Conservation (phyloP, 2,113 vertebrate genomes). For the Raja brachyura region DNA sequence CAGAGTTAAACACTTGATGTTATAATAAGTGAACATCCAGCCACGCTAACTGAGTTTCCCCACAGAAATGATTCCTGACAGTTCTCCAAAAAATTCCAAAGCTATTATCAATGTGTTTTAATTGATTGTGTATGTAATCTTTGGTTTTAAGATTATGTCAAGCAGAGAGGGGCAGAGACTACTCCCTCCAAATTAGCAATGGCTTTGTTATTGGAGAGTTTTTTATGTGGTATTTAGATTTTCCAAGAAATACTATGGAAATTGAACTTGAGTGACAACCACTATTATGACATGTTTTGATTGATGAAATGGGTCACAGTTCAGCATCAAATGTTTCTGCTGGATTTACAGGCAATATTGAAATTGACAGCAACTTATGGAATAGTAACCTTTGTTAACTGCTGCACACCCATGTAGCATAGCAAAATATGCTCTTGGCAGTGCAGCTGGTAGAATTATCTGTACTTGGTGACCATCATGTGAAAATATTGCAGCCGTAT, state of each 20-base stretch:
- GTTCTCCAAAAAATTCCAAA: conserved; percentile 12
- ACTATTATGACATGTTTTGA: conserved; percentile 24
- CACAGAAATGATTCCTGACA: neutral
- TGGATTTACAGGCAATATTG: neutral
- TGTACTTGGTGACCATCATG: neutral
- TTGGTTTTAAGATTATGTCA: neutral
- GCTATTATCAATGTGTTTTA: neutral
- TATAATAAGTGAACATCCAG: neutral
- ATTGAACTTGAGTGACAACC: conserved; percentile 9
- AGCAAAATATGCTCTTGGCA: neutral
- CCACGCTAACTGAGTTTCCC: neutral
- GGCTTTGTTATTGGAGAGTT: neutral
- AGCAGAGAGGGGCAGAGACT: neutral
- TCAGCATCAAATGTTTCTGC: neutral
- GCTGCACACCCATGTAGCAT: neutral
- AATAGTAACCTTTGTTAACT: neutral
- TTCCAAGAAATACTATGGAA: neutral
- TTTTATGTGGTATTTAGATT: neutral
- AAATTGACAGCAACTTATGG: neutral
- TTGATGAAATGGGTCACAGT: conserved; percentile 1
- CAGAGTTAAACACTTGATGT: neutral
- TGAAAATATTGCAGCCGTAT: neutral
- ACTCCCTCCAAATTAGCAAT: neutral
- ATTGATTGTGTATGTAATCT: conserved; percentile 1
- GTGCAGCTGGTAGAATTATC: neutral